Evolutionary conservation across 2,797 vertebrate species (phyloP).

Genomic region (Luscinia luscinia): DNA sequence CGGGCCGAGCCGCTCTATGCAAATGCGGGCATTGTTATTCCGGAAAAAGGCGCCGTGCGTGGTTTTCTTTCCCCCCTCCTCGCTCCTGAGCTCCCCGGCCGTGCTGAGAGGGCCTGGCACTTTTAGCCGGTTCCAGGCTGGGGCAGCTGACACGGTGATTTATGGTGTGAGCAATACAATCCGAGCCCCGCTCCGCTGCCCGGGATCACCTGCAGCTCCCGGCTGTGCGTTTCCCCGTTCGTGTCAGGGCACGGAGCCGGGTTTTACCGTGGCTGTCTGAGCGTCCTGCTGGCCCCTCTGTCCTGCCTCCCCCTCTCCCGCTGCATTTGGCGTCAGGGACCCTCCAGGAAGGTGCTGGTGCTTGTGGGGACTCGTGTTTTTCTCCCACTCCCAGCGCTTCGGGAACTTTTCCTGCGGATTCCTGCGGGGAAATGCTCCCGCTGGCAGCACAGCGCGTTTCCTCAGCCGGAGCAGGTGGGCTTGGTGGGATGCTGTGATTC

Average conservation of each 20-base stretch:
- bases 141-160: constrained; percentile 44
- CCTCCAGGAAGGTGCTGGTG: background rate
- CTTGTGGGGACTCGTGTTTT: background rate
- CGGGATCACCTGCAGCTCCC: background rate
- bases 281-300: background rate
- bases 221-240: background rate
- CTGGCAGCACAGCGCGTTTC: background rate
- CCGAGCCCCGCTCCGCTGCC: background rate
- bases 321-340: background rate
- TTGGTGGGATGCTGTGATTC: background rate
- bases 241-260: background rate
- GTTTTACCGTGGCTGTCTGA: background rate
- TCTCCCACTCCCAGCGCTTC: background rate
- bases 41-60: background rate
- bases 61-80: background rate
- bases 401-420: background rate
- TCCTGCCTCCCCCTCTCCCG: rapidly evolving
- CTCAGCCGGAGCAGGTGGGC: background rate
- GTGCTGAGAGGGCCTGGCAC: background rate
- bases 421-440: background rate
- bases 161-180: constrained; percentile 32
- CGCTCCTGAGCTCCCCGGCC: background rate
- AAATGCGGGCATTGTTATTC: constrained; percentile 5
- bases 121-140: background rate
- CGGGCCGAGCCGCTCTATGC: background rate